Conservation (phyloP, 1,140 invertebrate genomes). For the Zaprionus lachaisei region DNA sequence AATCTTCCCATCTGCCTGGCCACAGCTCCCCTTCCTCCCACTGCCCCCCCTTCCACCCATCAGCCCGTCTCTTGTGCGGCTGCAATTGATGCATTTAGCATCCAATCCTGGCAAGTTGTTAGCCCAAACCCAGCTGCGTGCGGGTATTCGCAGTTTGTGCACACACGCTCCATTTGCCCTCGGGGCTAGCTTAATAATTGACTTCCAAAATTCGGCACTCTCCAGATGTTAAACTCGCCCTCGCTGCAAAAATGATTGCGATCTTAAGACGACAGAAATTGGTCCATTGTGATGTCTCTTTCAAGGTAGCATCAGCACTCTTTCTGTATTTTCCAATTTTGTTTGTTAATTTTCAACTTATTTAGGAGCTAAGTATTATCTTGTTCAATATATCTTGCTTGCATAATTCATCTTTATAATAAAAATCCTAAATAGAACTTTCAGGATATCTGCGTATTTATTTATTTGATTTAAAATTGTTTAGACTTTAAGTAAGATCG, state of each 20-base stretch:
- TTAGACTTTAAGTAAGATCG: too few relatives aligned
- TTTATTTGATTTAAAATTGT: too few relatives aligned
- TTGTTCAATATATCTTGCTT: not conserved
- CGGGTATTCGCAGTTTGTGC: constrained; percentile 2
- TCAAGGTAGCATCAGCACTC: not conserved
- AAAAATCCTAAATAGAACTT: too few relatives aligned
- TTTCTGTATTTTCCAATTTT: not conserved
- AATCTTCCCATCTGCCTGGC: constrained; percentile 46
- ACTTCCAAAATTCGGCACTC: constrained; percentile 18
- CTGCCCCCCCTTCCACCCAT: constrained; percentile 2
- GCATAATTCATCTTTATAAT: too few relatives aligned
- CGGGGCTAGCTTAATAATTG: not conserved
- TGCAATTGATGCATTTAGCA: constrained; percentile 9
- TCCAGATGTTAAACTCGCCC: not conserved
- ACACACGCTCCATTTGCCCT: not conserved
- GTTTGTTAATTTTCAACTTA: not conserved
- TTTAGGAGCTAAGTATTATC: not conserved
- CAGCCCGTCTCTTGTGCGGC: not conserved
- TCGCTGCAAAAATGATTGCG: not conserved
- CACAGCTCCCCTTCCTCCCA: not conserved
- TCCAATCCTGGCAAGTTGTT: constrained; percentile 27
- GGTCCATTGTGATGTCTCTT: not conserved
- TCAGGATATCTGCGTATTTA: too few relatives aligned
- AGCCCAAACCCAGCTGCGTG: constrained; percentile 12
- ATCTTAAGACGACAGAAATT: not conserved